Percentiles rank a stretch among this genome's conserved stretches.
Conservation (phyloP, 2,888 invertebrate genomes). For the Oligia fasciuncula region DNA sequence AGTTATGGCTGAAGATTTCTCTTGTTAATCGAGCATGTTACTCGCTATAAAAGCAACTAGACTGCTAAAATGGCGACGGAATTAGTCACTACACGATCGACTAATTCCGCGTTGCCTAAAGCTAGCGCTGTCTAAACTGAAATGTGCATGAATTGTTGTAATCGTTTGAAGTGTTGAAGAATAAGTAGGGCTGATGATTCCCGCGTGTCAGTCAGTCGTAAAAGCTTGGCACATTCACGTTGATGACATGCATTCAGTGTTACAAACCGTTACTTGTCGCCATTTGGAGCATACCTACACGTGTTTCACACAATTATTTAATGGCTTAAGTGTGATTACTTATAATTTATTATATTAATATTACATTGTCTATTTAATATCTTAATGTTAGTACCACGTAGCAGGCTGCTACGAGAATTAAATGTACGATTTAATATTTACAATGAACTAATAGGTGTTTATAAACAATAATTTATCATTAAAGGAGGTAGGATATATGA, state of each 20-base stretch:
- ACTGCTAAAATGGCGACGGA: conserved; percentile 21
- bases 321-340: not conserved
- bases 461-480: not conserved
- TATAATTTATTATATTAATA: conserved; percentile 3
- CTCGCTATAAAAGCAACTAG: conserved; percentile 21
- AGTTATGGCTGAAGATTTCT: conserved; percentile 32
- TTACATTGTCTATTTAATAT: conserved; percentile 13
- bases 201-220: conserved; percentile 35
- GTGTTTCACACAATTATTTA: conserved; percentile 35
- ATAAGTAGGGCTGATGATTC: conserved; percentile 17
- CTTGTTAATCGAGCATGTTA: conserved; percentile 16
- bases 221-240: conserved; percentile 43
- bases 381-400: not conserved
- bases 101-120: conserved; percentile 10
- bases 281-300: conserved; percentile 19
- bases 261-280: conserved; percentile 23
- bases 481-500: not conserved
- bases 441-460: not conserved
- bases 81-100: conserved; percentile 15
- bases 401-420: not conserved
- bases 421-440: not conserved
- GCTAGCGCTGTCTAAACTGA: conserved; percentile 1
- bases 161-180: conserved; percentile 37
- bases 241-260: conserved; percentile 14
- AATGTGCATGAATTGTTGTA: conserved; percentile 18